phyloP scores from a whole-genome alignment of 2,888 invertebrate genomes.

The Cataglyphis albicans region DNA sequence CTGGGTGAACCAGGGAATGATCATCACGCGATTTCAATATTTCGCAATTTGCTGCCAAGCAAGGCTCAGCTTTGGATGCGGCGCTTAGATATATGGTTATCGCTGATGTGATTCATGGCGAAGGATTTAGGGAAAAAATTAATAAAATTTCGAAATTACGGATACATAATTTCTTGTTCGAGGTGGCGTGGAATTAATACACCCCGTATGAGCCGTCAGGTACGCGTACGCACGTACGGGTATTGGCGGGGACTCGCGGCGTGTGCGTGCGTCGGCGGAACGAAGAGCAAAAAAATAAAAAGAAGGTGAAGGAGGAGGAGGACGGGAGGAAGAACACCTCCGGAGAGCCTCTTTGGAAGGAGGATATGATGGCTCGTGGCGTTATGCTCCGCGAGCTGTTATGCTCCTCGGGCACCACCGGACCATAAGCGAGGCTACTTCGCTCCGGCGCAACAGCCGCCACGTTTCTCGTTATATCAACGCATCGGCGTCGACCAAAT shows the following conservation, averaged over 20 bases:
- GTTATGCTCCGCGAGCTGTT: constrained; percentile 85
- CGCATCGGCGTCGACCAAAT: constrained; percentile 82
- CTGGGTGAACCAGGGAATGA: constrained; percentile 51
- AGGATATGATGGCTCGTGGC: constrained; percentile 86
- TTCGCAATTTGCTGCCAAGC: constrained; percentile 28
- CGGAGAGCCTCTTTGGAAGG: constrained; percentile 81
- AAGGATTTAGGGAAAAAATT: neutral
- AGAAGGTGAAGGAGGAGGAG: constrained; percentile 46
- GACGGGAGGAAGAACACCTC: constrained; percentile 69
- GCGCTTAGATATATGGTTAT: neutral
- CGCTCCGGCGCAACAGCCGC: constrained; percentile 76
- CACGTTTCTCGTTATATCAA: constrained; percentile 84
- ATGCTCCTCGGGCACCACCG: constrained; percentile 85
- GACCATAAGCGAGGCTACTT: constrained; percentile 84
- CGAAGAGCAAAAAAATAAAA: constrained; percentile 55
- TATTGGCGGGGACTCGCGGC: constrained; percentile 27
- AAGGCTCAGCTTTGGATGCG: neutral
- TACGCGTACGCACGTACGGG: constrained; percentile 65
- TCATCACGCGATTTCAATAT: constrained; percentile 53
- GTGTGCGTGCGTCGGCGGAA: constrained; percentile 56
- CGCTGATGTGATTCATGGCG: constrained; percentile 2
- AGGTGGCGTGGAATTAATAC: constrained; percentile 19
- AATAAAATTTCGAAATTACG: constrained; percentile 17
- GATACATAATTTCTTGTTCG: constrained; percentile 29
- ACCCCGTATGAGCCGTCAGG: constrained; percentile 42